These are phyloP conservation scores for Paracanthobrama guichenoti DNA, from an alignment of 2,113 vertebrate species.

Conservation along the genomic window DNA sequence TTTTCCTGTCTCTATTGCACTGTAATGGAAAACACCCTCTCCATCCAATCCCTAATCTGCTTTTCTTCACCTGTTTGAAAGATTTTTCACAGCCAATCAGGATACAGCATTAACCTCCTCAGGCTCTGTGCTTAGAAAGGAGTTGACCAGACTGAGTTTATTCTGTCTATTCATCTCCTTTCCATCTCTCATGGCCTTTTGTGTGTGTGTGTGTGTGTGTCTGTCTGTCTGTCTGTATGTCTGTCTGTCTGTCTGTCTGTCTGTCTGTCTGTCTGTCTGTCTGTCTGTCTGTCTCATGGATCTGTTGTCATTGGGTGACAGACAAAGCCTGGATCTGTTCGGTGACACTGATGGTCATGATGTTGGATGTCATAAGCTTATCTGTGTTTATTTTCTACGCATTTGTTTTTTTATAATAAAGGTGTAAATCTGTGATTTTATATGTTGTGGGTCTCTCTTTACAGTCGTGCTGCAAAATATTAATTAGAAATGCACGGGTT, in stretches of 20 bases:
- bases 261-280: too few species aligned
- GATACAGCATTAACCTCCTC: background rate
- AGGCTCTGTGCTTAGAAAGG: background rate
- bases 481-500: too few species aligned
- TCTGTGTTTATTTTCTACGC: slow-evolving; percentile 66
- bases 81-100: background rate
- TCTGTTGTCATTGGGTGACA: background rate
- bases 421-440: slow-evolving; percentile 44
- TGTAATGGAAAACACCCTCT: background rate
- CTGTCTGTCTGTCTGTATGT: too few species aligned
- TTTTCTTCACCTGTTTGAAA: background rate
- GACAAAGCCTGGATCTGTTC: background rate
- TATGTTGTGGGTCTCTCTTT: too few species aligned
- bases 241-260: too few species aligned
- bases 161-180: background rate
- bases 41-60: background rate
- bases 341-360: slow-evolving; percentile 37
- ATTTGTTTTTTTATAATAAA: slow-evolving; percentile 65
- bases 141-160: background rate
- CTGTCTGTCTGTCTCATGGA: background rate
- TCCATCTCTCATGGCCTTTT: background rate
- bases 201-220: too few species aligned
- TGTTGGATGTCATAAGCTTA: slow-evolving; percentile 63
- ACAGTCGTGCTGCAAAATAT: too few species aligned
- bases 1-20: background rate